These are phyloP conservation scores for Onchidella celtica DNA, from an alignment of 2,888 invertebrate genomes.

Conservation along the genomic window DNA sequence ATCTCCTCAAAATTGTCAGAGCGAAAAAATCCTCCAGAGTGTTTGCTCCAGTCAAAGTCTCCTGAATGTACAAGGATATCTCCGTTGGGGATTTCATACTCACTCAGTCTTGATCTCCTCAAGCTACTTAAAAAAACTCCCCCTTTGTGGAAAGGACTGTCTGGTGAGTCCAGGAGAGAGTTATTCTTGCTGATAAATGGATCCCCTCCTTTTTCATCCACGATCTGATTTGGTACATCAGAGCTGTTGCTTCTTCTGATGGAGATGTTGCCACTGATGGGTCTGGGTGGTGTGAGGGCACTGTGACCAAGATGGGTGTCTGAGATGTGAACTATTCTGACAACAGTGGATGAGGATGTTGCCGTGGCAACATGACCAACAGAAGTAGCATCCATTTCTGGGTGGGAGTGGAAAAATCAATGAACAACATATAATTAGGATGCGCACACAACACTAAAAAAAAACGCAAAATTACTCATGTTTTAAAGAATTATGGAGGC, in stretches of 20 bases:
- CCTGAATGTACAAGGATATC: slow-evolving; percentile 76
- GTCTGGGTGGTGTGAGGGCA: slow-evolving; percentile 48
- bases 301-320: slow-evolving; percentile 73
- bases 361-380: slow-evolving; percentile 39
- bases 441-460: too few relatives aligned
- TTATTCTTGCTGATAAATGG: slow-evolving; percentile 27
- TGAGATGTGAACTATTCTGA: slow-evolving; percentile 74
- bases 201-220: slow-evolving; percentile 44
- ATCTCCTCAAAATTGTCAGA: slow-evolving; percentile 51
- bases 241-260: slow-evolving; percentile 23
- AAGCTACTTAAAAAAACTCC: slow-evolving; percentile 40
- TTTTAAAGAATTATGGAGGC: too few relatives aligned
- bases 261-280: slow-evolving; percentile 47
- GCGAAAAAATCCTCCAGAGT: slow-evolving; percentile 40
- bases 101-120: slow-evolving; percentile 17
- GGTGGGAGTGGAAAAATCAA: not conserved
- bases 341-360: slow-evolving; percentile 16
- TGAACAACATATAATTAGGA: too few relatives aligned
- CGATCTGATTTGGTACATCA: slow-evolving; percentile 27
- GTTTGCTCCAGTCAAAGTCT: slow-evolving; percentile 66
- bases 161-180: not conserved
- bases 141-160: slow-evolving; percentile 32
- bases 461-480: too few relatives aligned
- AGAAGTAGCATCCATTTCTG: slow-evolving; percentile 41
- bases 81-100: slow-evolving; percentile 66